Base-by-base conservation (phyloP, 2,797 vertebrate species). In the Xenops minutus region DNA sequence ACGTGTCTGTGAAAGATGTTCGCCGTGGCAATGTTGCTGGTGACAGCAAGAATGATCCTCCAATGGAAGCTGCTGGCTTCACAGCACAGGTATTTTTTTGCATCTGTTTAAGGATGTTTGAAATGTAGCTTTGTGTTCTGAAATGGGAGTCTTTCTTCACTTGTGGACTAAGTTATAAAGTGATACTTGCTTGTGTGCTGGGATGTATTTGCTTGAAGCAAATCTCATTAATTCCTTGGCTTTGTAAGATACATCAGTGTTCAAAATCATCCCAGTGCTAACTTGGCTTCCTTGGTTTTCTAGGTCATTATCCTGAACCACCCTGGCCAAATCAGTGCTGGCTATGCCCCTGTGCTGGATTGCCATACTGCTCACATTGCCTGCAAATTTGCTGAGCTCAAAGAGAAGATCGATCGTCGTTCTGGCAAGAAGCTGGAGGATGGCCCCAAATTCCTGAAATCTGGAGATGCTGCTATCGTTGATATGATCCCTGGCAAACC, bases 291-390 rank as follows among this genome's bases (percentile, higher is more conserved):
- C 3, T n/a, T 69, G 24, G 16, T 58, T 79, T 41, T 4, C 34
- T 91, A 99, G 99, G 99, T 99, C 87, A 99, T 99, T 82, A 99
- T 99, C 95, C 97, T 99, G 96, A 99, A 99, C 97, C 99, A 99
- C 85, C 99, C 99, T 2, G 99, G 99, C 66, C 99, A 99, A 61
- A 99, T 99, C 66, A 99, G 98, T 24, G 98, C 99, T 41, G 99
- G 99, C 36, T 99, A 99, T n/a, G 99, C 99, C 46, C 99, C 99
- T 26, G 99, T 99, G 95, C 97, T 99, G 97, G 99, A 99, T 97
- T 99, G 99, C 96, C 99, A 99, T 92, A 99, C 99, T 11, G 99
- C 99, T 80, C 99, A 99, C 95, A 99, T 99, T 58, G 99, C 99
- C 0, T 99, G 98, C 97, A 99, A 99, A 85, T 99, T 99, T 6